A percentile compares a stretch with the other conserved stretches of the same genome.
Evolutionary conservation across 2,797 vertebrate genomes (phyloP).

Genomic region (Oryzias sinensis): DNA sequence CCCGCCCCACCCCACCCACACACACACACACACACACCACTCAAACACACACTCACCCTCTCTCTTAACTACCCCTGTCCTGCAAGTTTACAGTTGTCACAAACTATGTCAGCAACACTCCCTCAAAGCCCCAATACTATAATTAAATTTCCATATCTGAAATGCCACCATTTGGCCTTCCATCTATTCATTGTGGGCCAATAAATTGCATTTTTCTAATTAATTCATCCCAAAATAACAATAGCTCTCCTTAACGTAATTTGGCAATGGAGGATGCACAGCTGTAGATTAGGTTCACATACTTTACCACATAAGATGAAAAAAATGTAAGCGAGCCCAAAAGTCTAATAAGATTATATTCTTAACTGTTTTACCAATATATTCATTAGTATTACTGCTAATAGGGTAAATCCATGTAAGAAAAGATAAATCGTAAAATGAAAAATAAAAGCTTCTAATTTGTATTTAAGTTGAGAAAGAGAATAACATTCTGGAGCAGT

Average conservation of each 20-base stretch:
- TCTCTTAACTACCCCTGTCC: background rate
- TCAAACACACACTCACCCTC: background rate
- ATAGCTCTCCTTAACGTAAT: slow-evolving; percentile 76
- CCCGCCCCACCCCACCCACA: slow-evolving; percentile 11
- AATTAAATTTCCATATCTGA: slow-evolving; percentile 63
- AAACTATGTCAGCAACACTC: slow-evolving; percentile 47
- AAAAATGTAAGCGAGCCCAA: background rate
- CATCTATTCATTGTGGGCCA: slow-evolving; percentile 49
- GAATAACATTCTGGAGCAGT: too few species aligned
- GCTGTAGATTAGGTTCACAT: slow-evolving; percentile 60
- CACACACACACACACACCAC: slow-evolving; percentile 2
- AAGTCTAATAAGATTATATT: too few species aligned
- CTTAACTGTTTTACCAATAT: too few species aligned
- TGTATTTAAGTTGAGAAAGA: too few species aligned
- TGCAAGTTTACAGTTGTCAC: slow-evolving; percentile 42
- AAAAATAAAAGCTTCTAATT: too few species aligned
- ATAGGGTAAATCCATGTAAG: too few species aligned
- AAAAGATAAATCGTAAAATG: too few species aligned
- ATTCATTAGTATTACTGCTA: too few species aligned
- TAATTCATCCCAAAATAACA: slow-evolving; percentile 75
- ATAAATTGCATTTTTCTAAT: slow-evolving; percentile 74
- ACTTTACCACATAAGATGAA: slow-evolving; percentile 31
- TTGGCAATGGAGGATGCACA: slow-evolving; percentile 58
- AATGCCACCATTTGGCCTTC: slow-evolving; percentile 57
- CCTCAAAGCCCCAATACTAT: slow-evolving; percentile 47